Conservation (phyloP, 2,888 invertebrate species). For the Rambutsinella grinnellia region DNA sequence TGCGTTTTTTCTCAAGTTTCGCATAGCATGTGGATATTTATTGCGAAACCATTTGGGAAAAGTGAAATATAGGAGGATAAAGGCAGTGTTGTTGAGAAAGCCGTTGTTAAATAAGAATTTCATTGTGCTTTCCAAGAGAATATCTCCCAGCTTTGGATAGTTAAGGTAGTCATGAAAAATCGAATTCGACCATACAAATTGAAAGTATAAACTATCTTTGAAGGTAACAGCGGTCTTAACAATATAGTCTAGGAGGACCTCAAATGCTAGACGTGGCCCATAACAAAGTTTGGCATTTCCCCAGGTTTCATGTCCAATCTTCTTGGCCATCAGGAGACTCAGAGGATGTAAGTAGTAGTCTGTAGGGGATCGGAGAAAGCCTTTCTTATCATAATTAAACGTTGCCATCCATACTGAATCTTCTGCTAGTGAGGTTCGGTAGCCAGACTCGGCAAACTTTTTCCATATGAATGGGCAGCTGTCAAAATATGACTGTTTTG, state of each 20-base stretch:
- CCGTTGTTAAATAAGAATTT: conserved; percentile 66
- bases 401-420: conserved; percentile 84
- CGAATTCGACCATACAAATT: conserved; percentile 87
- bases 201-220: conserved; percentile 77
- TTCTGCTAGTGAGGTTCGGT: conserved; percentile 85
- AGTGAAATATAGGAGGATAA: conserved; percentile 72
- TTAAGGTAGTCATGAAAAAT: conserved; percentile 89
- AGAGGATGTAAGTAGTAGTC: conserved; percentile 79
- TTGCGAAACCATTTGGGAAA: conserved; percentile 77
- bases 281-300: conserved; percentile 80
- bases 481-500: conserved; percentile 77
- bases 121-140: conserved; percentile 69
- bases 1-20: conserved; percentile 72
- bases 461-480: conserved; percentile 89
- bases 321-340: conserved; percentile 27
- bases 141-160: conserved; percentile 82
- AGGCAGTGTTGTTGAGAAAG: conserved; percentile 65
- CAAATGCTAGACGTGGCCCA: conserved; percentile 78
- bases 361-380: conserved; percentile 84
- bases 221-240: conserved; percentile 76
- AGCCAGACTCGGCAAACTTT: conserved; percentile 79
- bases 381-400: conserved; percentile 84
- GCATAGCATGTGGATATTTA: conserved; percentile 70
- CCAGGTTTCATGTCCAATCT: conserved; percentile 76
- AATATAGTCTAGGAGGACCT: conserved; percentile 81